These are phyloP conservation scores for Bimastos eiseni DNA, from an alignment of 2,888 invertebrate species.

Conservation along the genomic window DNA sequence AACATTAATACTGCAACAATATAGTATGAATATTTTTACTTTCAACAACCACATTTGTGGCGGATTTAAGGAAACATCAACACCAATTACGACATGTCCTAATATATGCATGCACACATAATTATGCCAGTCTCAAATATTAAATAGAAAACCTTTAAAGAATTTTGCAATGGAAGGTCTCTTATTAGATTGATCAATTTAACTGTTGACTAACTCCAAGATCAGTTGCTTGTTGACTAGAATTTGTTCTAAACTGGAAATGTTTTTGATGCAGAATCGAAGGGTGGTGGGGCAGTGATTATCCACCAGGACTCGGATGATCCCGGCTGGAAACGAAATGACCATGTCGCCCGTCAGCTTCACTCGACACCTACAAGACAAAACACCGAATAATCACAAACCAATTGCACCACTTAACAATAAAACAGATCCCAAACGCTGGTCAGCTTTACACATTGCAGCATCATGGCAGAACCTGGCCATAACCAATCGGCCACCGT, in stretches of 20 bases:
- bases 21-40: no score
- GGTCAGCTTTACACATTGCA: no score
- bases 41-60: no score
- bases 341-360: slow-evolving; percentile 96
- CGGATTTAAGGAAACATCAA: no score
- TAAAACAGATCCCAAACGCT: background rate
- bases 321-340: slow-evolving; percentile 95
- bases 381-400: background rate
- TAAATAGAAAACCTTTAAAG: background rate
- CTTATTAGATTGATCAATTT: background rate
- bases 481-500: no score
- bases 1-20: no score
- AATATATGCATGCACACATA: no score
- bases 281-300: slow-evolving; percentile 93
- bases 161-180: background rate
- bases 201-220: slow-evolving; percentile 51
- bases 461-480: no score
- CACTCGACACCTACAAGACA: slow-evolving; percentile 82
- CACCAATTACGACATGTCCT: no score
- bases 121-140: no score
- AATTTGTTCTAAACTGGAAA: slow-evolving; percentile 81
- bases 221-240: slow-evolving; percentile 90
- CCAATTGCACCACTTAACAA: background rate
- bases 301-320: slow-evolving; percentile 80
- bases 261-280: slow-evolving; percentile 85